Conservation (phyloP, 2,888 invertebrate species). For the Mylabris sibirica region DNA sequence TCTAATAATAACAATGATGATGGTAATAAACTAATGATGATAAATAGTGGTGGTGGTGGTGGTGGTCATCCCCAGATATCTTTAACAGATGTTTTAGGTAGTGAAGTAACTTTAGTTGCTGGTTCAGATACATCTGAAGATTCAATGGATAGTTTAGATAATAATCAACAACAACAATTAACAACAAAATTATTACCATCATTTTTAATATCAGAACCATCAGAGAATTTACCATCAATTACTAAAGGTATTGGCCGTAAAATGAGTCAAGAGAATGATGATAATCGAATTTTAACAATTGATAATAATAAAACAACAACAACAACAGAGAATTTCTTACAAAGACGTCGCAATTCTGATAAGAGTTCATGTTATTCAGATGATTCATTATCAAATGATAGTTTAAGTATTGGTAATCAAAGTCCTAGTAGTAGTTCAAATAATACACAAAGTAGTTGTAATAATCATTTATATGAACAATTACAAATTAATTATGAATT, state of each 20-base stretch:
- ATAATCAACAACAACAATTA: conserved; percentile 58
- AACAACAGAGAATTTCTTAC: conserved; percentile 60
- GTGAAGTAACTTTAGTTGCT: conserved; percentile 80
- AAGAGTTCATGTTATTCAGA: conserved; percentile 76
- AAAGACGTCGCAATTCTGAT: conserved; percentile 70
- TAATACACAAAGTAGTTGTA: conserved; percentile 56
- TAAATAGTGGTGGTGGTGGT: too few species aligned
- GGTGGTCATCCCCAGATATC: conserved; percentile 83
- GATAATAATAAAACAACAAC: not conserved
- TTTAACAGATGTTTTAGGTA: conserved; percentile 86
- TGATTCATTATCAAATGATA: conserved; percentile 76
- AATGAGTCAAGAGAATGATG: conserved; percentile 70
- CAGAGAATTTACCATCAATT: conserved; percentile 80
- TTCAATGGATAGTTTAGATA: conserved; percentile 74
- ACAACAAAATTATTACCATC: conserved; percentile 63
- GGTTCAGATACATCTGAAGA: conserved; percentile 77
- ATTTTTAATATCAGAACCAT: conserved; percentile 77
- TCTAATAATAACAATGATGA: not conserved
- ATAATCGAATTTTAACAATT: conserved; percentile 9
- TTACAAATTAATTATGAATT: conserved; percentile 56
- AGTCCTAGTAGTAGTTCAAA: conserved; percentile 60
- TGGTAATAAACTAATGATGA: conserved; percentile 35
- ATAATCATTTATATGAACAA: conserved; percentile 44
- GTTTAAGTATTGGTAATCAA: conserved; percentile 59
- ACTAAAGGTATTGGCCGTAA: conserved; percentile 73